Evolutionary conservation across 2,888 invertebrate genomes (phyloP).

Genomic region (Pachycephus smyrnensis): DNA sequence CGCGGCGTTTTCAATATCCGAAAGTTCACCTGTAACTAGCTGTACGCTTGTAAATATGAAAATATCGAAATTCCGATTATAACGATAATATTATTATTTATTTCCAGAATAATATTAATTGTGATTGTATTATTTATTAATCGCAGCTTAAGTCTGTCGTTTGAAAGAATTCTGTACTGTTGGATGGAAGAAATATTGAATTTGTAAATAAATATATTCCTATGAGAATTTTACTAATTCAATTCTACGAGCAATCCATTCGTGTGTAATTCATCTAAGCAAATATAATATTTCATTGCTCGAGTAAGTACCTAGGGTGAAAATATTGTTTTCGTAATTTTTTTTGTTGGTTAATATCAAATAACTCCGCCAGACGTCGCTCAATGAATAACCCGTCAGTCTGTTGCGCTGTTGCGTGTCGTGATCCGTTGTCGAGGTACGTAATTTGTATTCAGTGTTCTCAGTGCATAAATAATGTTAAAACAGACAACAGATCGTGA

Average conservation of each 20-base stretch:
- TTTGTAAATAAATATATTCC: constrained; percentile 59
- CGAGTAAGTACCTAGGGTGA: no score
- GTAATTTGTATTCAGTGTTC: no score
- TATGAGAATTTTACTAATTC: constrained; percentile 26
- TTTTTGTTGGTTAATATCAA: background rate
- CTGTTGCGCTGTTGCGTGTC: background rate
- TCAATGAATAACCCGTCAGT: no score
- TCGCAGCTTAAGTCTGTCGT: constrained; percentile 44
- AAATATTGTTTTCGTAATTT: no score
- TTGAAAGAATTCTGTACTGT: constrained; percentile 34
- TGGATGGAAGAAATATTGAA: constrained; percentile 41
- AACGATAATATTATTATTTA: constrained; percentile 49
- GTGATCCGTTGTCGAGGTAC: background rate
- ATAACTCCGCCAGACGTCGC: background rate
- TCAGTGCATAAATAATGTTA: background rate
- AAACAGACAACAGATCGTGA: constrained; percentile 23
- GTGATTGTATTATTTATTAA: constrained; percentile 60
- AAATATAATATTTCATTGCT: no score
- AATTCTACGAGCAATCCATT: no score
- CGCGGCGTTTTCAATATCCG: background rate
- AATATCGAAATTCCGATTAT: constrained; percentile 9
- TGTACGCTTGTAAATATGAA: constrained; percentile 30
- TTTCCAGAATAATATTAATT: constrained; percentile 48
- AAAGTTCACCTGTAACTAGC: constrained; percentile 6
- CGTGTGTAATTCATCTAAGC: no score